Evolutionary conservation across 2,113 vertebrate genomes (phyloP).

Genomic region (Craseonycteris thonglongyai): DNA sequence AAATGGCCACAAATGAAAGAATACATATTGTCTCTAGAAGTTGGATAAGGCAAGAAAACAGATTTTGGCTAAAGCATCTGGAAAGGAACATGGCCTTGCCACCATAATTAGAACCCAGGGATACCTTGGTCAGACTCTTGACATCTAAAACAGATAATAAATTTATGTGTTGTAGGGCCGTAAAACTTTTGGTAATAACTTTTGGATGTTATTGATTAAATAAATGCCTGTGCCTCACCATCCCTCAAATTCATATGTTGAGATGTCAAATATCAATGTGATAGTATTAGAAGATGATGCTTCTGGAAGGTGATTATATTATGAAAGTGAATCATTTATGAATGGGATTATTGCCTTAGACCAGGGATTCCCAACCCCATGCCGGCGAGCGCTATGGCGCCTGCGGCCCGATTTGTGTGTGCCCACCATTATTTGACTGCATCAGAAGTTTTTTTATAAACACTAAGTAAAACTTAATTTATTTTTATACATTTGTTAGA

Average conservation of each 20-base stretch:
- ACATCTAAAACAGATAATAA: neutral
- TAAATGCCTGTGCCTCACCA: neutral
- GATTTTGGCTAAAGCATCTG: fast-evolving
- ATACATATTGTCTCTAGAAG: neutral
- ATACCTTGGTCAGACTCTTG: neutral
- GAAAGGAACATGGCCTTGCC: neutral
- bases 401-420: too few relatives aligned
- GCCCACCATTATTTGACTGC: too few relatives aligned
- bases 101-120: too few relatives aligned
- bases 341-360: neutral
- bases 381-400: too few relatives aligned
- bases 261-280: too few relatives aligned
- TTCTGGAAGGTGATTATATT: too few relatives aligned
- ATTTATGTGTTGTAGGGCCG: neutral
- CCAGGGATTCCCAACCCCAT: too few relatives aligned
- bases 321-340: neutral
- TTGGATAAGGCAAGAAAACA: neutral
- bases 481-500: too few relatives aligned
- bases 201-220: neutral
- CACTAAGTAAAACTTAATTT: too few relatives aligned
- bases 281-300: too few relatives aligned
- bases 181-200: neutral
- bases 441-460: too few relatives aligned
- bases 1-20: neutral
- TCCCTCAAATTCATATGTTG: too few relatives aligned